A percentile compares a stretch with the other conserved stretches of the same genome.
These are phyloP conservation scores for Dasypus novemcinctus DNA, from an alignment of 2,113 vertebrate species.

Conservation along the genomic window DNA sequence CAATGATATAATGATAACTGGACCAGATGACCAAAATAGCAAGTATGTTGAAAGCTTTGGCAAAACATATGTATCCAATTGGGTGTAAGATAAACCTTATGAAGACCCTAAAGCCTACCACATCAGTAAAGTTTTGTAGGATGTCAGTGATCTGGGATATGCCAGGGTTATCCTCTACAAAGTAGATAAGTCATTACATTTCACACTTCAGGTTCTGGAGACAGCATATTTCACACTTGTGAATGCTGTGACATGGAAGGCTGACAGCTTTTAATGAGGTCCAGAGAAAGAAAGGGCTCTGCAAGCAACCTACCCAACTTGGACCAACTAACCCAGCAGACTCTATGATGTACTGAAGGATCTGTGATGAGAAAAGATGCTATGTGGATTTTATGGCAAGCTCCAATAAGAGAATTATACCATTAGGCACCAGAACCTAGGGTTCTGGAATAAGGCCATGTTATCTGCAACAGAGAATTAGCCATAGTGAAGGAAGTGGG, in stretches of 20 bases:
- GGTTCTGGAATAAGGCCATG: neutral
- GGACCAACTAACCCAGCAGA: neutral
- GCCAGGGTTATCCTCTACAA: neutral
- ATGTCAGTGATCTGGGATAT: neutral
- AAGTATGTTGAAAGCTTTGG: neutral
- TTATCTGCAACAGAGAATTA: neutral
- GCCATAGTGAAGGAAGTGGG: accelerated
- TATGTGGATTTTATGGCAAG: neutral
- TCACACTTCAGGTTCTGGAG: neutral
- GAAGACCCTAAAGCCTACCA: neutral
- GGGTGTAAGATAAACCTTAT: neutral
- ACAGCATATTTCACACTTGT: neutral
- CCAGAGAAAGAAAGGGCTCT: neutral
- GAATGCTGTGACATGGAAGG: neutral
- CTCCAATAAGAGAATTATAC: neutral
- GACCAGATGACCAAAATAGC: neutral
- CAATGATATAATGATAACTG: neutral
- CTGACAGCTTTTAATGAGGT: neutral
- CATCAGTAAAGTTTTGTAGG: neutral
- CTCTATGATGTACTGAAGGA: neutral
- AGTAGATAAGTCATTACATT: too few species aligned
- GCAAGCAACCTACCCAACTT: neutral
- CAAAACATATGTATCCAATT: neutral
- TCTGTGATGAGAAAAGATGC: neutral
- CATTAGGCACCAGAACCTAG: neutral